A percentile compares a stretch with the other conserved stretches of the same genome.
Evolutionary conservation across 2,113 vertebrate species (phyloP).

Genomic region (Varanus komodoensis): DNA sequence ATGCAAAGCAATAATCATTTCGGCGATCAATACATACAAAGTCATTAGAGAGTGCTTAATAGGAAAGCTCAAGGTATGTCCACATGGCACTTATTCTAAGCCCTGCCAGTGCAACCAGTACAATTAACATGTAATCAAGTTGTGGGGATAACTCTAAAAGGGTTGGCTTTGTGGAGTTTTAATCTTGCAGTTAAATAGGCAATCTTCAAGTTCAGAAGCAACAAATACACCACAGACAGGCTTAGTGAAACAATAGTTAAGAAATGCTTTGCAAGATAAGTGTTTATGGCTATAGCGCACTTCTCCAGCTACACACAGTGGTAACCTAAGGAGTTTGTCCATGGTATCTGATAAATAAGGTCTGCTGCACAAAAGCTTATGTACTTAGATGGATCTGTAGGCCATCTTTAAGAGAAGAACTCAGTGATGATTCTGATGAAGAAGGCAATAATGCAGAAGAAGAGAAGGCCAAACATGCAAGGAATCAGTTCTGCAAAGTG

Average conservation of each 20-base stretch:
- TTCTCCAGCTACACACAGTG: not conserved
- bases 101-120: not conserved
- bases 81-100: not conserved
- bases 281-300: not conserved
- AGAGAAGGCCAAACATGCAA: no score
- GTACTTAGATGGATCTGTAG: no score
- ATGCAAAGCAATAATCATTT: conserved; percentile 37
- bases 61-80: conserved; percentile 30
- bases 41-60: conserved; percentile 48
- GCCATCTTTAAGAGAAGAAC: no score
- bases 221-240: not conserved
- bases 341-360: not conserved
- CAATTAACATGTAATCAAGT: not conserved
- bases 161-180: not conserved
- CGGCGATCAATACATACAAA: conserved; percentile 45
- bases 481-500: no score
- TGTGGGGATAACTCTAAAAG: not conserved
- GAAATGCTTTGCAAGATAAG: not conserved
- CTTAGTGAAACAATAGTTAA: not conserved
- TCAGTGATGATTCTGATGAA: no score
- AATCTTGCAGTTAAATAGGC: not conserved
- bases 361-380: not conserved
- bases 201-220: not conserved
- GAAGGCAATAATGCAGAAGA: no score
- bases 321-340: not conserved